A percentile compares a stretch with the other conserved stretches of the same genome.
phyloP scores from a whole-genome alignment of 2,888 invertebrate species.

The Tetanocera ferruginea region DNA sequence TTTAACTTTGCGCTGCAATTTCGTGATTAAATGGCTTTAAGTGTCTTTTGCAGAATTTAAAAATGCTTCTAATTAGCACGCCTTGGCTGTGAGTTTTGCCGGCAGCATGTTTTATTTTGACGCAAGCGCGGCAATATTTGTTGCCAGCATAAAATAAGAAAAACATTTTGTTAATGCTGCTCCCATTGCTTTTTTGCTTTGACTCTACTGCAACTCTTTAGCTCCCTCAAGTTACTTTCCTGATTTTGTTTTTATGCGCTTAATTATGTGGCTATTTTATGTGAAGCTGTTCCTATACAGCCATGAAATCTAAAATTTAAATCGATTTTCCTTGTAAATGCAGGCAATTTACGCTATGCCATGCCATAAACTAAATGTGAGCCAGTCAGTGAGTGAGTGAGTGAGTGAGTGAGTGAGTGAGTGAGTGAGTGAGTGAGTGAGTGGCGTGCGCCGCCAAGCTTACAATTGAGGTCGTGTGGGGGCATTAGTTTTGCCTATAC shows the following conservation, averaged over 20 bases:
- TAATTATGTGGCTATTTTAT: constrained; percentile 29
- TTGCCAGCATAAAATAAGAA: not conserved
- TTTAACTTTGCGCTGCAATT: no score
- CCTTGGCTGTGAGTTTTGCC: not conserved
- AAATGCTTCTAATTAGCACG: not conserved
- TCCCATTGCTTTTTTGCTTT: not conserved
- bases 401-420: no score
- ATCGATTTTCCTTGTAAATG: constrained; percentile 40
- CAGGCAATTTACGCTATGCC: constrained; percentile 27
- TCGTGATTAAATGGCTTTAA: no score
- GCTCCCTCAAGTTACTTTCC: not conserved
- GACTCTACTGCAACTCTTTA: not conserved
- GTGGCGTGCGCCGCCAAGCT: not conserved
- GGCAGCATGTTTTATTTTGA: not conserved
- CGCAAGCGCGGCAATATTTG: not conserved
- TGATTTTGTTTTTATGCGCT: not conserved
- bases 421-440: not conserved
- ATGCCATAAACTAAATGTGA: constrained; percentile 11
- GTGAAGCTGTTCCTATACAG: constrained; percentile 7
- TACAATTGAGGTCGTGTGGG: not conserved
- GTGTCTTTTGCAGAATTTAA: not conserved
- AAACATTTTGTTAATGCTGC: not conserved
- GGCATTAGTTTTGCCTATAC: constrained; percentile 24
- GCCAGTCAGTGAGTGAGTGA: not conserved
- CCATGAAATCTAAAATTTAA: constrained; percentile 34